phyloP scores from a whole-genome alignment of 1,140 invertebrate genomes.

The Colletes gigas region DNA sequence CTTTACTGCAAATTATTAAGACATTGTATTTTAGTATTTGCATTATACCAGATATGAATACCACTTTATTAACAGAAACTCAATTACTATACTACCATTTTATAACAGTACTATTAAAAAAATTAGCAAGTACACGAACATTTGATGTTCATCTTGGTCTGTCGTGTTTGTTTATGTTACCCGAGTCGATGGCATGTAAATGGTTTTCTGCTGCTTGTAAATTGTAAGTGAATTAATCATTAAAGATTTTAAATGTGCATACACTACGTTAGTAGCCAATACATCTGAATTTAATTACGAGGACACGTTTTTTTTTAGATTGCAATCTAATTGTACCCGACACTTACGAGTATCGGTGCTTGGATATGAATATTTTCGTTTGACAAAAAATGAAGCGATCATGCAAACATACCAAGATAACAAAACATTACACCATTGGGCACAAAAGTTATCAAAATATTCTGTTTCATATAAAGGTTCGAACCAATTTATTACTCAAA shows the following conservation, averaged over 20 bases:
- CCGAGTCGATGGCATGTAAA: conserved; percentile 55
- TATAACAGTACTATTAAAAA: conserved; percentile 62
- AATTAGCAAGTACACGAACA: conserved; percentile 63
- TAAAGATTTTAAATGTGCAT: no score
- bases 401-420: conserved; percentile 52
- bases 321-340: conserved; percentile 56
- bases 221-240: conserved; percentile 54
- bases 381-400: conserved; percentile 54
- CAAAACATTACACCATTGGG: conserved; percentile 70
- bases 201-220: conserved; percentile 58
- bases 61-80: conserved; percentile 42
- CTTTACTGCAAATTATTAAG: conserved; percentile 64
- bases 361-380: conserved; percentile 68
- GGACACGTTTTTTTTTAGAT: conserved; percentile 42
- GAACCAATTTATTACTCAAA: background rate
- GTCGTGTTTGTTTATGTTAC: conserved; percentile 67
- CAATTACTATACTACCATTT: conserved; percentile 44
- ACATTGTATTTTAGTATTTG: conserved; percentile 59
- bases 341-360: conserved; percentile 65
- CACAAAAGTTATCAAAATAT: conserved; percentile 63
- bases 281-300: background rate
- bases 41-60: conserved; percentile 10
- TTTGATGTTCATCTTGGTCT: conserved; percentile 71
- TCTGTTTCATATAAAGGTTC: conserved; percentile 69
- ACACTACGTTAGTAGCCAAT: background rate